Conservation (phyloP, 2,113 vertebrate species). For the Saguinus midas region DNA sequence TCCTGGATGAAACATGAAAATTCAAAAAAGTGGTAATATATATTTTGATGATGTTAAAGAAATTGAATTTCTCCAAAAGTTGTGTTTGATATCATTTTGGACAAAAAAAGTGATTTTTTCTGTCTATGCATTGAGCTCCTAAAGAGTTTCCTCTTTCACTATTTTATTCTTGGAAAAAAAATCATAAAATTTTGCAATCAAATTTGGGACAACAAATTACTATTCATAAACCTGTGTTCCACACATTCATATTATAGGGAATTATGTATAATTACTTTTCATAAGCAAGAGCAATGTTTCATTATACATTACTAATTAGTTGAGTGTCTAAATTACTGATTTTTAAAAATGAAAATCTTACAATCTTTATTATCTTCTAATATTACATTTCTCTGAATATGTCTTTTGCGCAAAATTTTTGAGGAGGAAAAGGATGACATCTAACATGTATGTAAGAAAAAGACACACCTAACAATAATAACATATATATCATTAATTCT, state of each 20-base stretch:
- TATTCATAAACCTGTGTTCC: neutral
- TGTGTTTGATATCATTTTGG: neutral
- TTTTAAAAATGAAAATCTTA: neutral
- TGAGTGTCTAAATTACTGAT: neutral
- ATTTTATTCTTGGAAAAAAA: neutral
- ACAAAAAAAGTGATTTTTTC: neutral
- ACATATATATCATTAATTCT: neutral
- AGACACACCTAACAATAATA: neutral
- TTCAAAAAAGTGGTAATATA: neutral
- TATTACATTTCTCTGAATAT: neutral
- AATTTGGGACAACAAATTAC: neutral
- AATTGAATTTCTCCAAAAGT: neutral
- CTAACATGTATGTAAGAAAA: neutral
- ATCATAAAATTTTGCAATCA: neutral
- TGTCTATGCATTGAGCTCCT: neutral
- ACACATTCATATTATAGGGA: neutral
- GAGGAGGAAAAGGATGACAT: neutral
- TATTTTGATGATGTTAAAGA: neutral
- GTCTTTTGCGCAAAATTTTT: neutral
- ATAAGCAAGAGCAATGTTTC: neutral
- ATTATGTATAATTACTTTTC: neutral
- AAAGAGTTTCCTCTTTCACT: neutral
- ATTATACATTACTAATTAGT: neutral
- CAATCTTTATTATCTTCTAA: neutral
- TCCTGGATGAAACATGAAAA: slow-evolving; percentile 20